Conservation (phyloP, 2,797 vertebrate genomes). For the Poliocrania exsul region DNA sequence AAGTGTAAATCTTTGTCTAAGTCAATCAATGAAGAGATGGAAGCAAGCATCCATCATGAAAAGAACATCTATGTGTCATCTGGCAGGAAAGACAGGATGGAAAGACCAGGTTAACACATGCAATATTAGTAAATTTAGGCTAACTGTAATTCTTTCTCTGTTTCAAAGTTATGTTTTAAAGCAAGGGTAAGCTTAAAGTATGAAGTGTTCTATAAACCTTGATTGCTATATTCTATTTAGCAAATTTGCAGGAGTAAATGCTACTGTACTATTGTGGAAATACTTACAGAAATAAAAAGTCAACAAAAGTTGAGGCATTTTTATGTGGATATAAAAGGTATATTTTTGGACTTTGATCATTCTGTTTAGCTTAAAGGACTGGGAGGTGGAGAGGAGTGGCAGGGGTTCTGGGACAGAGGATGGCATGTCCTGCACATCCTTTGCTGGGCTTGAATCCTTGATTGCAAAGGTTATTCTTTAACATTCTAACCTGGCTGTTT, state of each 20-base stretch:
- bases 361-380: background rate
- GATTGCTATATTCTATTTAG: background rate
- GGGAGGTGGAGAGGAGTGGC: background rate
- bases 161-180: background rate
- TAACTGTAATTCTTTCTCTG: background rate
- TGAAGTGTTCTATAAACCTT: background rate
- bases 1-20: background rate
- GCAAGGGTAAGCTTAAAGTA: background rate
- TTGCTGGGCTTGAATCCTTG: conserved; percentile 1
- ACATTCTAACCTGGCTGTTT: conserved; percentile 17
- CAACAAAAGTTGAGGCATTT: background rate
- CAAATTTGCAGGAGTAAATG: background rate
- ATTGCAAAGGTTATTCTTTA: background rate
- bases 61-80: background rate
- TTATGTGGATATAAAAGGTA: background rate
- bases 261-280: background rate
- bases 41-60: background rate
- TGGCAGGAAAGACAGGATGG: background rate
- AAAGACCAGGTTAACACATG: background rate
- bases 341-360: background rate
- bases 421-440: background rate
- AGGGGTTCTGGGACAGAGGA: background rate
- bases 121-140: background rate
- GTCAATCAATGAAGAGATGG: background rate
- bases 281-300: background rate